These are phyloP conservation scores for Myripristis murdjan DNA, from an alignment of 2,797 vertebrate species.

Conservation along the genomic window DNA sequence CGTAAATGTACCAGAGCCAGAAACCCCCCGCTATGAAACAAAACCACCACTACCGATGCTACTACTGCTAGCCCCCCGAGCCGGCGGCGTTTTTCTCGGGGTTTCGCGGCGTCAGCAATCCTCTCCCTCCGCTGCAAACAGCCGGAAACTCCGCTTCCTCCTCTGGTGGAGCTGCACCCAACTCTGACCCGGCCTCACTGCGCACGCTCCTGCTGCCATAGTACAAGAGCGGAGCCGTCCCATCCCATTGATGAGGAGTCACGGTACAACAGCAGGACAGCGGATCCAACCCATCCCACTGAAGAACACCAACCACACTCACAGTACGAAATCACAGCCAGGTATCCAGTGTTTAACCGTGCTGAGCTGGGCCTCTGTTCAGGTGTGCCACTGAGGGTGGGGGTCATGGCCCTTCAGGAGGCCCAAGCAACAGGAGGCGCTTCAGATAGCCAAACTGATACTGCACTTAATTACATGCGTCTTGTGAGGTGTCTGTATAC, in stretches of 20 bases:
- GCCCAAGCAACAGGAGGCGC: too few relatives aligned
- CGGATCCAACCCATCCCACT: too few relatives aligned
- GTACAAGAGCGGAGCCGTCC: not conserved
- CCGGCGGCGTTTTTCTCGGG: conserved; percentile 78
- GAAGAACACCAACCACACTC: too few relatives aligned
- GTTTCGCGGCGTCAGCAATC: conserved; percentile 84
- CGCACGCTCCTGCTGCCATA: conserved; percentile 72
- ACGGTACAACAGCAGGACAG: not conserved
- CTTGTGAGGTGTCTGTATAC: too few relatives aligned
- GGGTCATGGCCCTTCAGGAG: too few relatives aligned
- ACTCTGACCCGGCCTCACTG: conserved; percentile 70
- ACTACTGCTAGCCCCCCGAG: conserved; percentile 64
- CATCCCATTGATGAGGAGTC: conserved; percentile 26
- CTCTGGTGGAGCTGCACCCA: conserved; percentile 82
- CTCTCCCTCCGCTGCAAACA: conserved; percentile 81
- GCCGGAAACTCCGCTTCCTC: conserved; percentile 89
- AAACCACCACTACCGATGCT: conserved; percentile 49
- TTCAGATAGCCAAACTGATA: too few relatives aligned
- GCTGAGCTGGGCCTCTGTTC: too few relatives aligned
- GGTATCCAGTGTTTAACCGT: too few relatives aligned
- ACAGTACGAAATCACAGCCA: too few relatives aligned
- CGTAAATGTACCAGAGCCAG: conserved; percentile 54
- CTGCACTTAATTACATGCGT: too few relatives aligned
- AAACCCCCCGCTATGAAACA: conserved; percentile 49
- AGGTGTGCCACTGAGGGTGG: too few relatives aligned